Percentiles rank a stretch among this genome's conserved stretches.
phyloP scores from a whole-genome alignment of 1,140 invertebrate genomes.

The Cyphomyrmex costatus region DNA sequence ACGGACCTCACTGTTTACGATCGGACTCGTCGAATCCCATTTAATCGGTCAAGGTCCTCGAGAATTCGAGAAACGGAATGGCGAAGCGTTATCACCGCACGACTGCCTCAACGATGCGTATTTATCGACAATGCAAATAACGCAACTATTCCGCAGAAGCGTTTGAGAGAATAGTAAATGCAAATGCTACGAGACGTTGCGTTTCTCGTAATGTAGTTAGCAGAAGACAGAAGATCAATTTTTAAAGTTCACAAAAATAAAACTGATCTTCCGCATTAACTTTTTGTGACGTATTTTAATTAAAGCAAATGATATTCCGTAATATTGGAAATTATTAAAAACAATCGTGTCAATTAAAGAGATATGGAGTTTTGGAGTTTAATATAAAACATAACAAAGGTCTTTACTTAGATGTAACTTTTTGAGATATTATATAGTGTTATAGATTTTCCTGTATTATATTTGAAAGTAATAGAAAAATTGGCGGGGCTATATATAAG shows the following conservation, averaged over 20 bases:
- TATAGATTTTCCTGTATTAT: not conserved
- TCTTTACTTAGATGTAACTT: not conserved
- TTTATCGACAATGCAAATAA: conserved; percentile 51
- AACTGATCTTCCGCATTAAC: not conserved
- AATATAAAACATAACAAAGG: not conserved
- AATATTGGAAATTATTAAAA: not conserved
- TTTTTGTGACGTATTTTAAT: not conserved
- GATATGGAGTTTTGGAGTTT: not conserved
- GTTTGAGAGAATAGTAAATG: conserved; percentile 9
- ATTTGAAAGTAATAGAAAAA: too few relatives aligned
- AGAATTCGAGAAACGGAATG: not conserved
- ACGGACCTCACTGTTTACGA: conserved; percentile 11
- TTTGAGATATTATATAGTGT: not conserved
- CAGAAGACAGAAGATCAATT: not conserved
- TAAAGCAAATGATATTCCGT: not conserved
- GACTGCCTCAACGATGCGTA: not conserved
- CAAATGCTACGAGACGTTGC: conserved; percentile 13
- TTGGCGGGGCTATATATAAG: too few relatives aligned
- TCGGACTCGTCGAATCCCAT: conserved; percentile 7
- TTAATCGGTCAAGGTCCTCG: conserved; percentile 40
- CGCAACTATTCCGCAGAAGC: not conserved
- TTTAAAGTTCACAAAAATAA: conserved; percentile 5
- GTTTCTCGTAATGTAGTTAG: not conserved
- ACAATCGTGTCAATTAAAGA: not conserved
- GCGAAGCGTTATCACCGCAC: conserved; percentile 18